phyloP scores from a whole-genome alignment of 1,140 invertebrate species.

The Goniozus legneri region DNA sequence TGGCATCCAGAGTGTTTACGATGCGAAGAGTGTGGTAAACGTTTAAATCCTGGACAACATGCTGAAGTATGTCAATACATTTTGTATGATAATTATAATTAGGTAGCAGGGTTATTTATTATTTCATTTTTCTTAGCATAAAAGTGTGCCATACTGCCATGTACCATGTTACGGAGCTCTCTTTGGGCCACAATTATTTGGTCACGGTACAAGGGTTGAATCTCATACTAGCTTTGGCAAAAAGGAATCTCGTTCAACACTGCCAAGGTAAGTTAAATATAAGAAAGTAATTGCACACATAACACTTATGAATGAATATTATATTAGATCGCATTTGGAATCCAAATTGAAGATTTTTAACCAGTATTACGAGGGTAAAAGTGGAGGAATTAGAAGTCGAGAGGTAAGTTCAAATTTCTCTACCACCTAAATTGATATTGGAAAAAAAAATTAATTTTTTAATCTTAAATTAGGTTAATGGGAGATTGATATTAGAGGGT shows the following conservation, averaged over 20 bases:
- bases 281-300: not conserved
- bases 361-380: conserved; percentile 77
- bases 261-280: conserved; percentile 39
- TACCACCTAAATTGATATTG: conserved; percentile 4
- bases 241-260: conserved; percentile 56
- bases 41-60: conserved; percentile 85
- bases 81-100: conserved; percentile 4
- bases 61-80: conserved; percentile 64
- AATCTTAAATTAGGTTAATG: conserved; percentile 60
- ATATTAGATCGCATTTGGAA: conserved; percentile 68
- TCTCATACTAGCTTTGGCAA: conserved; percentile 82
- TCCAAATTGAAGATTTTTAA: conserved; percentile 78
- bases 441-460: conserved; percentile 1
- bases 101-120: too few species aligned
- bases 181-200: conserved; percentile 83
- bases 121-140: conserved; percentile 61
- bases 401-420: conserved; percentile 53
- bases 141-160: conserved; percentile 87
- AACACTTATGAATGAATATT: conserved; percentile 7
- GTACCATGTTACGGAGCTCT: conserved; percentile 86
- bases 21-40: conserved; percentile 87
- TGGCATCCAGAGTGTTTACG: conserved; percentile 90
- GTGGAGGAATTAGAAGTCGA: conserved; percentile 68
- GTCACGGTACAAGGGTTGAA: conserved; percentile 81
- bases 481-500: conserved; percentile 74